Conservation (phyloP, 2,797 vertebrate species). For the Chrysocyon brachyurus region DNA sequence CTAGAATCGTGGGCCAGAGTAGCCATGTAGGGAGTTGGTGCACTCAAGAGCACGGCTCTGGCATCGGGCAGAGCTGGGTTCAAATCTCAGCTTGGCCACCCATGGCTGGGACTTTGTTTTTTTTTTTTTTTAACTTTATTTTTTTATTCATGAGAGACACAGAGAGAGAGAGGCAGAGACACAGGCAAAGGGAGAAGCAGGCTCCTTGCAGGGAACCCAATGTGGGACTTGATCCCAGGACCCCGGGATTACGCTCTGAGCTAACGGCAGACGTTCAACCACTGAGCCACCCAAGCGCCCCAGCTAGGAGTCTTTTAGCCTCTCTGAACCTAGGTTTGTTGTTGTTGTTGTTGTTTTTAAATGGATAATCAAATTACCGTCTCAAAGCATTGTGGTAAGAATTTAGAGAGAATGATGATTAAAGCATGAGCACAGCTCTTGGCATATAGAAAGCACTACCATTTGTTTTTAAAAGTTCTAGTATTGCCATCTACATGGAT, state of each 20-base stretch:
- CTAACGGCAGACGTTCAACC: too few relatives aligned
- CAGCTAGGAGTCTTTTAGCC: too few relatives aligned
- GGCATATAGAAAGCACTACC: not conserved
- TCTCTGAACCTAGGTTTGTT: not conserved
- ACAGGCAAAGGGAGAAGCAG: too few relatives aligned
- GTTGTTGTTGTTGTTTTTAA: not conserved
- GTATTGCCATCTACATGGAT: not conserved
- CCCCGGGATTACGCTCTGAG: too few relatives aligned
- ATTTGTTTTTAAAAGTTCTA: not conserved
- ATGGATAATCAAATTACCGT: not conserved
- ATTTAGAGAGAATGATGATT: not conserved
- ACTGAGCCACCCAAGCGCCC: too few relatives aligned
- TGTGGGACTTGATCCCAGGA: too few relatives aligned
- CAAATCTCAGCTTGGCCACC: not conserved
- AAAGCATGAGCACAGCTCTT: not conserved
- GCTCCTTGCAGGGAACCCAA: too few relatives aligned
- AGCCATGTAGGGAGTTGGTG: fast-evolving
- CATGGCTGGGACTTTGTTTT: too few relatives aligned
- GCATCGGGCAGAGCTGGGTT: not conserved
- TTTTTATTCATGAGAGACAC: too few relatives aligned
- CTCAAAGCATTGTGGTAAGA: not conserved
- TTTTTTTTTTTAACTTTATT: too few relatives aligned
- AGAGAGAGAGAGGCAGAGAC: too few relatives aligned
- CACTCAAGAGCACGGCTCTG: not conserved
- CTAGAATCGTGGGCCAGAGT: fast-evolving